Percentiles rank a stretch among this genome's conserved stretches.
Evolutionary conservation across 2,888 invertebrate genomes (phyloP).

Genomic region (Sinohyriopsis cumingii): DNA sequence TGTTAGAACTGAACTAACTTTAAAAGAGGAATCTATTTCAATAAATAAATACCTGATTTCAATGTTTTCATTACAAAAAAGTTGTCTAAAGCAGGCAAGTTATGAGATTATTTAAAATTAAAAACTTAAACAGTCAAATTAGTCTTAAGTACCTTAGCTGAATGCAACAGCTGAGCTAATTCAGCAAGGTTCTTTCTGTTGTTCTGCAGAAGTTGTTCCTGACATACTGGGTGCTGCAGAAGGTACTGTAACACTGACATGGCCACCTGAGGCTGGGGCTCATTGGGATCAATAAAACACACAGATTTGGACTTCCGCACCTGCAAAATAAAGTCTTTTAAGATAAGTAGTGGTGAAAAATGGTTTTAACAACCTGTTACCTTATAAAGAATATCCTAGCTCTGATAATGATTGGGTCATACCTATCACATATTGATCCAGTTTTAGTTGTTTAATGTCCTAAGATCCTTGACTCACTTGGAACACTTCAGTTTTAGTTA

Average conservation of each 20-base stretch:
- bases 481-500: too few species aligned
- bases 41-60: too few species aligned
- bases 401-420: too few species aligned
- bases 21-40: not conserved
- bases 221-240: slow-evolving; percentile 29
- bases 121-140: not conserved
- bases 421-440: too few species aligned
- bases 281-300: slow-evolving; percentile 38
- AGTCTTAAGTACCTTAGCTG: slow-evolving; percentile 29
- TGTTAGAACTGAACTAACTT: too few species aligned
- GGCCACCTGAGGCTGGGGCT: slow-evolving; percentile 38
- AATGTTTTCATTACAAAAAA: not conserved
- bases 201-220: slow-evolving; percentile 30
- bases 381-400: too few species aligned
- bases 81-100: too few species aligned
- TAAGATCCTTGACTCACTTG: too few species aligned
- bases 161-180: slow-evolving; percentile 29
- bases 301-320: slow-evolving; percentile 33
- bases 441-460: too few species aligned
- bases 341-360: not conserved
- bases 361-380: not conserved
- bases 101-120: too few species aligned
- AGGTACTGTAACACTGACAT: slow-evolving; percentile 33
- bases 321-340: slow-evolving; percentile 10
- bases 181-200: slow-evolving; percentile 19